Base-by-base conservation (phyloP, 2,797 vertebrate genomes). In the Gobio occitaniae region DNA sequence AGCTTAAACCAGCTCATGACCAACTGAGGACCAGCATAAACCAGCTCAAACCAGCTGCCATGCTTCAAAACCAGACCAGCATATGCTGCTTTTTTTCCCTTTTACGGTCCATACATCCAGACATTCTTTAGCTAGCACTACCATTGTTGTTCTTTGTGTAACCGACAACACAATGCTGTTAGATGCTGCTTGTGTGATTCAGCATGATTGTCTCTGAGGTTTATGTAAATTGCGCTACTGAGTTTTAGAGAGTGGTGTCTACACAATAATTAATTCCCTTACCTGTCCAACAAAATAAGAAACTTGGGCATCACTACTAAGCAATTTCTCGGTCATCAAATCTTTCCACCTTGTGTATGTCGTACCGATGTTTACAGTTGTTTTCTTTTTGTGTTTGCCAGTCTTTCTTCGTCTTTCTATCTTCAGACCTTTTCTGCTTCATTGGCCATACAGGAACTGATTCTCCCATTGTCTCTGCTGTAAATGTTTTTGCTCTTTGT, bases 241-340 rank as follows among this genome's bases (percentile, higher is more conserved):
- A 25, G 10, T 7, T 47, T 16, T 71, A 12, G 6, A 70, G 68
- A 48, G 10, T 70, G 19, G 11, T 56, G 54, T 70, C 68, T 44
- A 70, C 38, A 70, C 19, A 44, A 19, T 68, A 36, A 71, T 15
- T 71, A 3, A 71, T 47, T 71, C 38, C 11, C 38, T 44, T 25
- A 47, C 21, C 69, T 71, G 12, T 71, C 41, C 41, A 71, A 70
- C 11, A 70, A 44, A 70, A 70, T 21, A 70, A 70, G 38, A 70
- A 41, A n/a, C 68, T n/a, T 70, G 38, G 11, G 11, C 11, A 44
- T 70, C 19, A 69, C 11, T 21, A 41, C 36, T 41, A 19, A 41
- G 66, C 36, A 41, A 44, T 41, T 69, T 44, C 9, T 21, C 36
- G 10, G 2, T 41, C 66, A 41, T 69, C 38, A 69, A 69, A 41